Evolutionary conservation across 2,797 vertebrate species (phyloP), one percentile per base, ranked within the genome.

Genomic region (Tokudaia muenninki): DNA sequence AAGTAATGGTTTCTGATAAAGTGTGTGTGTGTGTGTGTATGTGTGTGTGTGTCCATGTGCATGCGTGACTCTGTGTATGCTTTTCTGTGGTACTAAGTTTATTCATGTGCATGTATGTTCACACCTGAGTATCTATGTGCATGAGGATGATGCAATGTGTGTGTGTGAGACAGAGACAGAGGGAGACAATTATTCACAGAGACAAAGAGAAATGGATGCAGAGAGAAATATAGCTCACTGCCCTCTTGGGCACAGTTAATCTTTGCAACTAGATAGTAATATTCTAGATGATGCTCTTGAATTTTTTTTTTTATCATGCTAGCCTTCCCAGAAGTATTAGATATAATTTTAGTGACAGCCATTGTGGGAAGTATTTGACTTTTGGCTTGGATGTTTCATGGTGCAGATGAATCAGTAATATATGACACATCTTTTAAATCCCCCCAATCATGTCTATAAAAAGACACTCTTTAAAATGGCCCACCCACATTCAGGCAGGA

Each of bases 391-490:
- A 95, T 95, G 95, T 91, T 95, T 95, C 84, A 86, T 78, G 94
- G 94, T 97, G 82, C 95, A 95, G 89, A 92, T 94, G 90, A 97
- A 96, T 96, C 94, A 83, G 91, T 95, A 86, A 96, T 92, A 92
- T 21, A 75, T 59, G 91, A 96, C 67, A 94, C 29, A 80, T 90
- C 87, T 96, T 97, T 97, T 44, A 91, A 90, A 81, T 63, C 13
- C 26, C 59, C 63, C 65, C 52, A 59, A 11, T 90, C 90, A 77
- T 22, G 61, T 90, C 95, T 94, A 91, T 94, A 80, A 94, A 89
- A 97, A 95, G 75, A 13, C 77, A 55, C 24, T 67, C 89, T 94
- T 93, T 84, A 87, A 95, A 93, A 91, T 79, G 92, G 94, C 96
- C 90, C 94, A 74, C 92, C 91, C 95, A 92, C 91, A 44, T 70